Percentiles rank a stretch among this genome's conserved stretches.
These are phyloP conservation scores for Paedocypris micromegethes DNA, from an alignment of 2,797 vertebrate species.

Conservation along the genomic window DNA sequence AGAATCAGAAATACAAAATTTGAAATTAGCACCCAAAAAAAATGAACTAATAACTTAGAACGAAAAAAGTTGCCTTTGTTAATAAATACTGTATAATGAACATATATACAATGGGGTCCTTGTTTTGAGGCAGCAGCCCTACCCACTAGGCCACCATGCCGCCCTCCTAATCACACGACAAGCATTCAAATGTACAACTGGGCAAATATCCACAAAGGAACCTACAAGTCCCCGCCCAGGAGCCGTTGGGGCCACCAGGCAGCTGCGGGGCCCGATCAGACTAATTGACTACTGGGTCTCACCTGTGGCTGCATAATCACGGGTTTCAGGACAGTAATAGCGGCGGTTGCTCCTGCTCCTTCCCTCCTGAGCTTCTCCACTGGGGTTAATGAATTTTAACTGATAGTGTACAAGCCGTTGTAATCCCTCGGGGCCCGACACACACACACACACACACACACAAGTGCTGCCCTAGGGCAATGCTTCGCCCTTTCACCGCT, in stretches of 20 bases:
- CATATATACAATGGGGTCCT: too few relatives aligned
- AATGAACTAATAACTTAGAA: too few relatives aligned
- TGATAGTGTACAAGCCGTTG: slow-evolving; percentile 68
- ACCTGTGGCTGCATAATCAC: slow-evolving; percentile 66
- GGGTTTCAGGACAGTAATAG: slow-evolving; percentile 62
- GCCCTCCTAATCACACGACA: too few relatives aligned
- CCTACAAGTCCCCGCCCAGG: slow-evolving; percentile 7
- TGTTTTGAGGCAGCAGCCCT: too few relatives aligned
- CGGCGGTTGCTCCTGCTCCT: slow-evolving; percentile 63
- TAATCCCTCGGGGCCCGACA: slow-evolving; percentile 54
- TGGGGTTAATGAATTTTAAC: slow-evolving; percentile 81
- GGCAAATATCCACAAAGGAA: slow-evolving; percentile 21
- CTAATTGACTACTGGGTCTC: slow-evolving; percentile 31
- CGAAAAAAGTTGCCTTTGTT: too few relatives aligned
- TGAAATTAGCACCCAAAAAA: too few relatives aligned
- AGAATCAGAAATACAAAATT: too few relatives aligned
- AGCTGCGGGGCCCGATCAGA: slow-evolving; percentile 19
- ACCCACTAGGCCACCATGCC: background rate
- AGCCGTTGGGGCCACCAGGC: slow-evolving; percentile 1
- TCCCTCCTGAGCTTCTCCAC: slow-evolving; percentile 65
- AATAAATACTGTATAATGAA: too few relatives aligned
- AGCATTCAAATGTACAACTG: background rate
- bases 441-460: slow-evolving; percentile 25
- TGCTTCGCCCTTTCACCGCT: slow-evolving; percentile 23
- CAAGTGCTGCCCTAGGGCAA: slow-evolving; percentile 12